A percentile compares a stretch with the other conserved stretches of the same genome.
phyloP scores from a whole-genome alignment of 37 sponge, comb jelly and placozoan genomes.

The Lycopodina hypogea region DNA sequence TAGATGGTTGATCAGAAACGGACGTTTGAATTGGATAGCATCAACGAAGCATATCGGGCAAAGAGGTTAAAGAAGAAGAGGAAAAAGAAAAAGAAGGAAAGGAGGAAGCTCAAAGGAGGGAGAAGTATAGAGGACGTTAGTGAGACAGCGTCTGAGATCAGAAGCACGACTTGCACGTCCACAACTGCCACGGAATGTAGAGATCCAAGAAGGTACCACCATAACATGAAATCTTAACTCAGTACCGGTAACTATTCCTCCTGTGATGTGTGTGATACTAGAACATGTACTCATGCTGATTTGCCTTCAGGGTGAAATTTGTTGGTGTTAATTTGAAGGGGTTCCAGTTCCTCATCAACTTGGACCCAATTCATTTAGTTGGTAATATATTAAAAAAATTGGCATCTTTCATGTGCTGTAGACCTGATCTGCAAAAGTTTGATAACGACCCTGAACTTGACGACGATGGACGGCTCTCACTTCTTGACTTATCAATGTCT shows the following conservation, averaged over 20 bases:
- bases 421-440: slow-evolving; percentile 6
- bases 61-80: slow-evolving; percentile 25
- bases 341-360: too few relatives aligned
- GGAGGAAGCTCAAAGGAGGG: neutral
- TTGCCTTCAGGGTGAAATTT: too few relatives aligned
- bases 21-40: slow-evolving; percentile 38
- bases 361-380: too few relatives aligned
- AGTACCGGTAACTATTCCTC: neutral
- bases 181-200: slow-evolving; percentile 45
- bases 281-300: too few relatives aligned
- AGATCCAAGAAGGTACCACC: slow-evolving; percentile 43
- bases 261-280: neutral
- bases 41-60: neutral
- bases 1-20: slow-evolving; percentile 25
- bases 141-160: slow-evolving; percentile 65
- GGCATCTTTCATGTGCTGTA: too few relatives aligned
- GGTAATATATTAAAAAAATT: too few relatives aligned
- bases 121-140: slow-evolving; percentile 47
- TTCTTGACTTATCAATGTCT: neutral
- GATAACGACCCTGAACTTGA: slow-evolving; percentile 2
- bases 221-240: neutral
- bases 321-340: too few relatives aligned
- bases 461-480: neutral
- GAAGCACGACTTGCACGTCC: slow-evolving; percentile 47
- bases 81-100: slow-evolving; percentile 9